Conservation (phyloP, 2,797 vertebrate genomes). For the Prionace glauca region DNA sequence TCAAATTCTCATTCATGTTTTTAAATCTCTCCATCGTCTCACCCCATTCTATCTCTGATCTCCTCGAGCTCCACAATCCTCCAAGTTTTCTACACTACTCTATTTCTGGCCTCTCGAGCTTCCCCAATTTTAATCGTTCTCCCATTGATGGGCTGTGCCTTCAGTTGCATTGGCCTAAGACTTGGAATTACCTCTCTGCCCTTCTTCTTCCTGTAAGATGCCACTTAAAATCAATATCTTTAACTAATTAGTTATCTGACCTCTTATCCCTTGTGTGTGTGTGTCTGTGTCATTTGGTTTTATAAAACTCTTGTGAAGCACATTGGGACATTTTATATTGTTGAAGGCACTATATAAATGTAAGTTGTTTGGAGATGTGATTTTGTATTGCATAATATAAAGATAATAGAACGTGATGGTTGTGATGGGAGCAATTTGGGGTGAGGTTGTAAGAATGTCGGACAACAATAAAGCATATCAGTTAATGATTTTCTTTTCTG, state of each 20-base stretch:
- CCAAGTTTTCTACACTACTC: background rate
- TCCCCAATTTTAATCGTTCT: background rate
- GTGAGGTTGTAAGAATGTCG: background rate
- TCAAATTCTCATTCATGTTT: background rate
- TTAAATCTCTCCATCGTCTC: background rate
- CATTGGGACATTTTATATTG: background rate
- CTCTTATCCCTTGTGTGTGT: background rate
- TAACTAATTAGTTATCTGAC: background rate
- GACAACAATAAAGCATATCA: background rate
- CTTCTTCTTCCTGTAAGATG: background rate
- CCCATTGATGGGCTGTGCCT: background rate
- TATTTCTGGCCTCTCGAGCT: background rate
- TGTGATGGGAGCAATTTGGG: background rate
- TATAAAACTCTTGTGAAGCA: background rate
- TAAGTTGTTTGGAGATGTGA: background rate
- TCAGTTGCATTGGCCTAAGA: background rate
- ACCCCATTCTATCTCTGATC: background rate
- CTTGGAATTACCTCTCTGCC: background rate
- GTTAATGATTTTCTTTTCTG: background rate
- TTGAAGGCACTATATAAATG: background rate
- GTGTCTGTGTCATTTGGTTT: background rate
- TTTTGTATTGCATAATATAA: background rate
- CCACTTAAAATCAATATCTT: background rate
- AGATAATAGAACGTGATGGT: background rate
- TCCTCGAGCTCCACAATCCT: background rate